Evolutionary conservation across 2,113 vertebrate genomes (phyloP), one percentile per base, ranked within the genome.

Genomic region (Paramormyrops kingsleyae): DNA sequence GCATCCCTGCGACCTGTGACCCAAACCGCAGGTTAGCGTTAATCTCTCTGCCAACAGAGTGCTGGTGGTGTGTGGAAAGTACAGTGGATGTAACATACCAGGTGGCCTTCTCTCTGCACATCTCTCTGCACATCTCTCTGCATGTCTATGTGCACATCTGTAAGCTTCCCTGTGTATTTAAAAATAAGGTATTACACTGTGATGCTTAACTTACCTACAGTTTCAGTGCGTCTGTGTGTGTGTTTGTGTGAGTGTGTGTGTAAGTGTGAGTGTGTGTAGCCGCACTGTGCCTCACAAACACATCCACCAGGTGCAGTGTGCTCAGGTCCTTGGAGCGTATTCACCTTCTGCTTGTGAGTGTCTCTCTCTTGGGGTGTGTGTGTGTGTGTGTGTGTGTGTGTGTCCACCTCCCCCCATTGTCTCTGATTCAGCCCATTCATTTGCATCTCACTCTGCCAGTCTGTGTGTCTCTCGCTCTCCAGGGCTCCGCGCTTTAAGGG

Each of bases 401-500:
- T 70, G 44, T 50, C 15, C 35, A 44, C 24, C n/a, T 9, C 21
- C 42, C 21, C 44, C 13, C 44, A 2, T 39, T n/a, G 83, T 47
- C 31, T 77, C 13, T 77, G 31, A 77, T 39, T 35, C 31, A 77
- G 27, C 66, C 9, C n/a, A 1, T 74, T 39, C 86, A 53, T 90
- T 62, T 47, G n/a, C 80, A 44, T 90, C 59, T 47, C n/a, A 19
- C 19, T 88, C n/a, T 50, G 21, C 66, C 17, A 56, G 17, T 52
- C 50, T 83, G 44, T 21, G 39, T 70, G 50, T 88, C 21, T 70
- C 77, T 91, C 27, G 90, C 8, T 89, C 80, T 47, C 2, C 90
- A 99, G 98, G 93, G 98, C 98, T 47, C 98, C 99, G 80, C 96
- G 97, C n/a, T 99, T 99, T 95, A 99, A 99, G 92, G 97, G 97